phyloP scores from a whole-genome alignment of 2,797 vertebrate species.

The Florisuga fusca region DNA sequence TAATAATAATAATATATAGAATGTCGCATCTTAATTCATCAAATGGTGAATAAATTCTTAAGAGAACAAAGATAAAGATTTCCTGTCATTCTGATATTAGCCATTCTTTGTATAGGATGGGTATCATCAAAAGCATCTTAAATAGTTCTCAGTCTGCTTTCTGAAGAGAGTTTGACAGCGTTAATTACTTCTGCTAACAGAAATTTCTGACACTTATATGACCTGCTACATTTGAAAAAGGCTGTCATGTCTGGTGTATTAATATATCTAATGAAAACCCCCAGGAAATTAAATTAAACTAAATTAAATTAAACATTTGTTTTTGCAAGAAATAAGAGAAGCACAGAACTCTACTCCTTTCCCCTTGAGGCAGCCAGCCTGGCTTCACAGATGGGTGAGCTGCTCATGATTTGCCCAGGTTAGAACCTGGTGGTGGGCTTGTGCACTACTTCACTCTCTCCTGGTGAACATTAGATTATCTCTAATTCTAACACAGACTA shows the following conservation, averaged over 20 bases:
- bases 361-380: not conserved
- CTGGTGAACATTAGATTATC: not conserved
- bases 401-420: not conserved
- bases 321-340: not conserved
- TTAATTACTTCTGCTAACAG: constrained; percentile 24
- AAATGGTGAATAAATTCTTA: not conserved
- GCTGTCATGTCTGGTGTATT: not conserved
- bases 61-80: not conserved
- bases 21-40: not conserved
- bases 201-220: not conserved
- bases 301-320: too few species aligned
- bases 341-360: not conserved
- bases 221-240: not conserved
- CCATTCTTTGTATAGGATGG: not conserved
- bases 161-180: constrained; percentile 9
- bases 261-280: not conserved
- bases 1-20: not conserved
- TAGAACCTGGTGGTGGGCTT: not conserved
- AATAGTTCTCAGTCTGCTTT: not conserved
- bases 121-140: not conserved
- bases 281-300: not conserved
- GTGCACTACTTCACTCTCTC: not conserved
- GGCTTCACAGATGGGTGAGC: not conserved
- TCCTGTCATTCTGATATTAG: not conserved
- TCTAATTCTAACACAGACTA: not conserved